These are phyloP conservation scores for Periophthalmus magnuspinnatus DNA, from an alignment of 2,797 vertebrate genomes.

Conservation along the genomic window DNA sequence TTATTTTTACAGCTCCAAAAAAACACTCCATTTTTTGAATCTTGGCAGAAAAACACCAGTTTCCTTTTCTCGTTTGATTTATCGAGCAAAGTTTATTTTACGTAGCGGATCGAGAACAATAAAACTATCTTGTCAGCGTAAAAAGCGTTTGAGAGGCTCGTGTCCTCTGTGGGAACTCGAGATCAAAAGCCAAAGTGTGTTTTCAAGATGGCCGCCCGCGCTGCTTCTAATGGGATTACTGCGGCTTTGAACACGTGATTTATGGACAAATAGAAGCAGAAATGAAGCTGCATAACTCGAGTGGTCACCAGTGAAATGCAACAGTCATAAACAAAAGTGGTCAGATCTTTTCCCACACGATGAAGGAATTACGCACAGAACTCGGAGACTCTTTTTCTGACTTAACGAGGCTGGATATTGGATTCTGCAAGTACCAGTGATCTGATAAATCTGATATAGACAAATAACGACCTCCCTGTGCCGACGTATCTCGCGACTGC, in stretches of 20 bases:
- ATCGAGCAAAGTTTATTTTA: conserved; percentile 39
- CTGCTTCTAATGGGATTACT: conserved; percentile 24
- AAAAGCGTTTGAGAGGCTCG: conserved; percentile 37
- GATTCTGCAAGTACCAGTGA: neutral
- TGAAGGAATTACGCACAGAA: neutral
- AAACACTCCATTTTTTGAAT: conserved; percentile 15
- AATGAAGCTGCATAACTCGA: conserved; percentile 25
- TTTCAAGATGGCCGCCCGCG: conserved; percentile 20
- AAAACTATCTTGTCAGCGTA: conserved; percentile 37
- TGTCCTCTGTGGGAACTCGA: conserved; percentile 55
- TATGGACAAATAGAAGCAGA: conserved; percentile 32
- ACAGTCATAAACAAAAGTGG: conserved; percentile 6
- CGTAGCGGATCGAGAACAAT: conserved; percentile 32
- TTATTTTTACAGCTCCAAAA: conserved; percentile 17
- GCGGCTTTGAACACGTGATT: conserved; percentile 24
- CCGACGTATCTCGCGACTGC: too few species aligned
- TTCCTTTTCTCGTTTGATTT: conserved; percentile 26
- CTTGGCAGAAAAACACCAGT: conserved; percentile 7
- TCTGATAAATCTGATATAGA: neutral
- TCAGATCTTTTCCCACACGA: conserved; percentile 6
- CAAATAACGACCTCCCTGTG: too few species aligned
- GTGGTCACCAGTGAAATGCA: neutral
- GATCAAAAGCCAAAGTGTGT: conserved; percentile 43
- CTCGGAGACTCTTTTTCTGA: neutral
- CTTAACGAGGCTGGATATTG: neutral